Percentiles rank a stretch among this genome's conserved stretches.
phyloP scores from a whole-genome alignment of 2,888 invertebrate species.

The Acrobasis consociella region DNA sequence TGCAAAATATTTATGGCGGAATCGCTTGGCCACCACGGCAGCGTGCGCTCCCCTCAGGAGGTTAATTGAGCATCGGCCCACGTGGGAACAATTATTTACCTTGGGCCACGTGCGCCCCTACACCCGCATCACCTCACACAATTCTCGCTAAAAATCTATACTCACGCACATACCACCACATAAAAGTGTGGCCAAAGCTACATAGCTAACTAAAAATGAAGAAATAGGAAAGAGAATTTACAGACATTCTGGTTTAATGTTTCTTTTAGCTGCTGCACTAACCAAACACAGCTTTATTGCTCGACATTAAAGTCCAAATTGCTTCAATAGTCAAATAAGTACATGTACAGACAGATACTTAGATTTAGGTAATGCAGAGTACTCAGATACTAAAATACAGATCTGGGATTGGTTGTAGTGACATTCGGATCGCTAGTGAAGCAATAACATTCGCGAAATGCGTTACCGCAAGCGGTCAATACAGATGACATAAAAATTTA shows the following conservation, averaged over 20 bases:
- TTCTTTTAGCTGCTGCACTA: constrained; percentile 41
- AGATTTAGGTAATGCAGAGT: constrained; percentile 38
- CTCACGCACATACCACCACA: constrained; percentile 41
- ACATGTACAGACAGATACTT: constrained; percentile 45
- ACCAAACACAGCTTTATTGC: constrained; percentile 54
- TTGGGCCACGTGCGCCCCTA: constrained; percentile 68
- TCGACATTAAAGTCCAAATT: constrained; percentile 51
- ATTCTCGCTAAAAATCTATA: constrained; percentile 28
- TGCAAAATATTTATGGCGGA: constrained; percentile 18
- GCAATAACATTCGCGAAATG: constrained; percentile 39
- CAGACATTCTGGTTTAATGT: constrained; percentile 76
- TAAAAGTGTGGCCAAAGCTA: constrained; percentile 68
- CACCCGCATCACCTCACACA: constrained; percentile 25
- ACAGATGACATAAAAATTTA: constrained; percentile 50
- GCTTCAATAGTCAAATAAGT: constrained; percentile 48
- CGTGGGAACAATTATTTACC: constrained; percentile 81
- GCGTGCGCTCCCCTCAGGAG: constrained; percentile 60
- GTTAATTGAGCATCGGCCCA: constrained; percentile 71
- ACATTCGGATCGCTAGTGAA: constrained; percentile 9
- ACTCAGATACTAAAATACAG: constrained; percentile 4
- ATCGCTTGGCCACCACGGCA: constrained; percentile 48
- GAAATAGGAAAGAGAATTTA: constrained; percentile 77
- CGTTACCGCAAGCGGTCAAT: constrained; percentile 58
- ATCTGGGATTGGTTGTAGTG: constrained; percentile 9
- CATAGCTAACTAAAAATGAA: constrained; percentile 78